A percentile compares a stretch with the other conserved stretches of the same genome.
Evolutionary conservation across 1,140 invertebrate genomes (phyloP).

Genomic region (Atta colombica): DNA sequence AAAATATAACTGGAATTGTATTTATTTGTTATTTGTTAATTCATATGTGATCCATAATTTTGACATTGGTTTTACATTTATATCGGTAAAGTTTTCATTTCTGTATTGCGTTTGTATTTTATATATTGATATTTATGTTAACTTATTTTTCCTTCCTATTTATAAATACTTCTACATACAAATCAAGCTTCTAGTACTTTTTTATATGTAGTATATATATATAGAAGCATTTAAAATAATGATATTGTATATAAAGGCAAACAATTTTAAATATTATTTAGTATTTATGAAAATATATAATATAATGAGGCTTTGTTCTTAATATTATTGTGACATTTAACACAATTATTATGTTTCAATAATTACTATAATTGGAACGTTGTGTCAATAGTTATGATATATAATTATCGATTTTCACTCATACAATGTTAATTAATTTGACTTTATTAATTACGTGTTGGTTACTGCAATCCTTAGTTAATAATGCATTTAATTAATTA

Average conservation of each 20-base stretch:
- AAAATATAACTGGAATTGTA: not conserved
- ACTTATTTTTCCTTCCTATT: constrained; percentile 2
- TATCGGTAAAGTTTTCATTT: constrained; percentile 16
- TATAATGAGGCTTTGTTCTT: constrained; percentile 33
- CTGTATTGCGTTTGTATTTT: not conserved
- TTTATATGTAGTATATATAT: no score
- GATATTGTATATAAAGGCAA: not conserved
- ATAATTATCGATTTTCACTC: constrained; percentile 52
- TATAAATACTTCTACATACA: not conserved
- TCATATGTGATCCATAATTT: not conserved
- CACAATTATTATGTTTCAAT: constrained; percentile 31
- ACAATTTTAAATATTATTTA: not conserved
- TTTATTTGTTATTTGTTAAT: constrained; percentile 3
- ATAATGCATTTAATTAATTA: constrained; percentile 53
- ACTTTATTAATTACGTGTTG: constrained; percentile 52
- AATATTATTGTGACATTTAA: constrained; percentile 44
- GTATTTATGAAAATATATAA: not conserved
- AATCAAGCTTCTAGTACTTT: no score
- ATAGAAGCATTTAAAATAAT: no score
- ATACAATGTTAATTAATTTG: constrained; percentile 57
- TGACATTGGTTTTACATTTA: not conserved
- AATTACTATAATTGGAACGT: constrained; percentile 28
- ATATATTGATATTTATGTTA: not conserved
- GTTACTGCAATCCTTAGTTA: constrained; percentile 42
- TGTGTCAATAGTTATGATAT: constrained; percentile 57